Evolutionary conservation across 1,140 invertebrate genomes (phyloP).

Genomic region (Macrobrachium nipponense): DNA sequence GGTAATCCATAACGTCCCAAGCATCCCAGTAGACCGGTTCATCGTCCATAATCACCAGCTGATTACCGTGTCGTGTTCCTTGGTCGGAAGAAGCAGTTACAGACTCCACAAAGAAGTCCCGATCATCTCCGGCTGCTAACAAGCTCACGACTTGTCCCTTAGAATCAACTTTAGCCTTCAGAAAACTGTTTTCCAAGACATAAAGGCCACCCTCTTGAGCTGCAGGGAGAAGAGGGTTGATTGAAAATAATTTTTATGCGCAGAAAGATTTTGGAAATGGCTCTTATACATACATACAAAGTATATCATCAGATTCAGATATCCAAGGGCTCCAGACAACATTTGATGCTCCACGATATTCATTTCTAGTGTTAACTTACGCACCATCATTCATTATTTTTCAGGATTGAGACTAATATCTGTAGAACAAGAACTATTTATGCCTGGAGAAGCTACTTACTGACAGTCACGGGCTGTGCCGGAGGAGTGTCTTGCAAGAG

Average conservation of each 20-base stretch:
- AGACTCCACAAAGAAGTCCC: constrained; percentile 45
- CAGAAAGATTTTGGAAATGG: background rate
- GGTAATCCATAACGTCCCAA: constrained; percentile 75
- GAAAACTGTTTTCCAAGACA: constrained; percentile 45
- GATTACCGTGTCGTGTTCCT: constrained; percentile 34
- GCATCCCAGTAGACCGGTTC: constrained; percentile 74
- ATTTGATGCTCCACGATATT: background rate
- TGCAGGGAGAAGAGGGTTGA: constrained; percentile 1
- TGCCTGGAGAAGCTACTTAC: constrained; percentile 6
- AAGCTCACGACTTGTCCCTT: constrained; percentile 53
- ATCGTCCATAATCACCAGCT: constrained; percentile 71
- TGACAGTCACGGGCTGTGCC: constrained; percentile 12
- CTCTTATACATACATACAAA: background rate
- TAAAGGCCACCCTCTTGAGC: constrained; percentile 32
- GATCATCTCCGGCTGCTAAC: constrained; percentile 15
- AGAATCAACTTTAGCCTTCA: constrained; percentile 42
- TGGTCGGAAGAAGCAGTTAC: background rate
- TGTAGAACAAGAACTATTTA: too few species aligned
- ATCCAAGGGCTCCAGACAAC: background rate
- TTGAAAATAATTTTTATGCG: too few species aligned
- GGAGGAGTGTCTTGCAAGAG: constrained; percentile 19
- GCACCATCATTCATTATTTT: background rate
- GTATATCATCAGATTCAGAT: background rate
- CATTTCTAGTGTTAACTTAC: background rate
- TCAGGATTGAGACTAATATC: background rate